Evolutionary conservation across 2,888 invertebrate species (phyloP).

Genomic region (Deroplatys truncata): DNA sequence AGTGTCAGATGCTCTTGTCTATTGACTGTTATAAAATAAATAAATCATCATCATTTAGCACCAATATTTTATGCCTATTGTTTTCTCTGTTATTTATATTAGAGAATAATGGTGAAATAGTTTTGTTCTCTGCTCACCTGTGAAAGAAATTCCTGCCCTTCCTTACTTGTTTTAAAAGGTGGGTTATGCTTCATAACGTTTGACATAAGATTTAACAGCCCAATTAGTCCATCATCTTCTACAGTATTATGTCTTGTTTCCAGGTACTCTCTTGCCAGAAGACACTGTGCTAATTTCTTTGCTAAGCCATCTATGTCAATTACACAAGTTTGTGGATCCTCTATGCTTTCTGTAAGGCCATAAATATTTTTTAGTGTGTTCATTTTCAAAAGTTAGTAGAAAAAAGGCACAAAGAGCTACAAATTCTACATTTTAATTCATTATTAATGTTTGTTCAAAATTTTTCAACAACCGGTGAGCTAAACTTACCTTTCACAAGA

Average conservation of each 20-base stretch:
- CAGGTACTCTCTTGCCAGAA: constrained; percentile 73
- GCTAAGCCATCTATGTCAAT: constrained; percentile 73
- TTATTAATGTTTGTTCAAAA: neutral
- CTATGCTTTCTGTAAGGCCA: constrained; percentile 47
- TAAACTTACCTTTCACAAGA: constrained; percentile 59
- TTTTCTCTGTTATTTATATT: neutral
- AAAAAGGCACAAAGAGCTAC: neutral
- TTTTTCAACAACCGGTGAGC: too few species aligned
- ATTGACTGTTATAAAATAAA: too few species aligned
- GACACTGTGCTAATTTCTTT: constrained; percentile 67
- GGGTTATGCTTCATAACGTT: constrained; percentile 86
- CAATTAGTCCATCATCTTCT: constrained; percentile 88
- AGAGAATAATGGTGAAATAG: neutral
- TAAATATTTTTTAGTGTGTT: constrained; percentile 6
- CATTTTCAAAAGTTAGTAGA: neutral
- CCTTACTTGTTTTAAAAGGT: constrained; percentile 75
- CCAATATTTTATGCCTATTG: neutral
- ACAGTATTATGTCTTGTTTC: constrained; percentile 76
- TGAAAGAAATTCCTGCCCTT: constrained; percentile 64
- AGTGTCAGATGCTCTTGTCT: too few species aligned
- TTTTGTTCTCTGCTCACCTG: constrained; percentile 45
- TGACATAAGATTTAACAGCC: constrained; percentile 79
- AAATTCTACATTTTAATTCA: neutral
- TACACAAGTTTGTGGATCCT: constrained; percentile 51
- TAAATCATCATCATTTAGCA: too few species aligned